These are phyloP conservation scores for Pseudomugil tenellus DNA, from an alignment of 2,797 vertebrate species.

Conservation along the genomic window DNA sequence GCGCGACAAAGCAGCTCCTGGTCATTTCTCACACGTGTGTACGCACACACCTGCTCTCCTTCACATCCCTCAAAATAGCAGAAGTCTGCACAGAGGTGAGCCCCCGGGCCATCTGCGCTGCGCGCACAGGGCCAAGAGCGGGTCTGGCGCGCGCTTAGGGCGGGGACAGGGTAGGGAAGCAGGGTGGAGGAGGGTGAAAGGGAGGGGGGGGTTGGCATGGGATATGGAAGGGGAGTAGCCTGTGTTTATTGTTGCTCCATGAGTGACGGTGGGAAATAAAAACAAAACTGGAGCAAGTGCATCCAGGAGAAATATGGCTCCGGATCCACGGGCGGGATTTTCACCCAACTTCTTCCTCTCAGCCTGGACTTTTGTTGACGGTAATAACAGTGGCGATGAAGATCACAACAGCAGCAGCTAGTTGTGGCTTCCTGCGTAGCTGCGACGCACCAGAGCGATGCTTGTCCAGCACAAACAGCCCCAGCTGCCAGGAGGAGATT, in stretches of 20 bases:
- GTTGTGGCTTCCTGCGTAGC: constrained; percentile 54
- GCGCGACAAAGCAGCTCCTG: constrained; percentile 19
- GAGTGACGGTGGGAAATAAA: constrained; percentile 60
- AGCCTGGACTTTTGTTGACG: neutral
- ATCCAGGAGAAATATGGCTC: constrained; percentile 43
- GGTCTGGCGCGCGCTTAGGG: constrained; percentile 69
- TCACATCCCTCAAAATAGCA: constrained; percentile 65
- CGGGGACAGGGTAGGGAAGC: constrained; percentile 56
- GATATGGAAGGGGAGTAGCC: constrained; percentile 4
- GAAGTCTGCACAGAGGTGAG: constrained; percentile 48
- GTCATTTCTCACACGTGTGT: neutral
- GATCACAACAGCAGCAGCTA: constrained; percentile 13
- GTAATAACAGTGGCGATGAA: constrained; percentile 4
- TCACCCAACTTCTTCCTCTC: constrained; percentile 34
- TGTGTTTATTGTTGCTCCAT: constrained; percentile 67
- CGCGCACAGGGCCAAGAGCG: constrained; percentile 53
- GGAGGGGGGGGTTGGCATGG: neutral
- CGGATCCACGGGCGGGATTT: constrained; percentile 16
- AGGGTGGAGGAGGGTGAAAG: neutral
- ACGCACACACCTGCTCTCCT: neutral
- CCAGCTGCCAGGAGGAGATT: constrained; percentile 26
- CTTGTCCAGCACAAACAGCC: constrained; percentile 20
- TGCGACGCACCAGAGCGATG: constrained; percentile 31
- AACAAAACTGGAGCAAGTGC: constrained; percentile 66
- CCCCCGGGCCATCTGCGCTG: constrained; percentile 56